These are phyloP conservation scores for Doris montereyensis DNA, from an alignment of 2,888 invertebrate genomes.

Conservation along the genomic window DNA sequence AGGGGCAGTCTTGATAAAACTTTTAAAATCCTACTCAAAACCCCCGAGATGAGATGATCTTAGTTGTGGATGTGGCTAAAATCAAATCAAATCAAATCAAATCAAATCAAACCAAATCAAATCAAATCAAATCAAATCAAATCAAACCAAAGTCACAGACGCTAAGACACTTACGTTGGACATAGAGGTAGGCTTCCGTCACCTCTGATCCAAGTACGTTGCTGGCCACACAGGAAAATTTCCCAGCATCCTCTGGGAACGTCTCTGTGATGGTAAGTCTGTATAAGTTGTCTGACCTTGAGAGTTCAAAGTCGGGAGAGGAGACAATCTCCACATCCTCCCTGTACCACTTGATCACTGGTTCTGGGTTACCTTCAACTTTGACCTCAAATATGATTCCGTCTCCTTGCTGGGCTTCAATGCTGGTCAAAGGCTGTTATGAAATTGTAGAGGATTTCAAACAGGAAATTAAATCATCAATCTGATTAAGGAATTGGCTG, in stretches of 20 bases:
- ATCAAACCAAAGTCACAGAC: too few relatives aligned
- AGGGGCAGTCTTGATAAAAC: too few relatives aligned
- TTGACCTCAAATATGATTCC: slow-evolving; percentile 63
- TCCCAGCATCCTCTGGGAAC: slow-evolving; percentile 73
- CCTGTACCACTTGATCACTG: slow-evolving; percentile 69
- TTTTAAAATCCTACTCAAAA: too few relatives aligned
- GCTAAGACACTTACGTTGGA: slow-evolving; percentile 66
- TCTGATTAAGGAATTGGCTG: too few relatives aligned
- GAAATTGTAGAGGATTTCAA: background rate
- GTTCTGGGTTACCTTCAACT: slow-evolving; percentile 66
- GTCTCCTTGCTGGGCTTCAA: slow-evolving; percentile 56
- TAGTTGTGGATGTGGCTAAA: too few relatives aligned
- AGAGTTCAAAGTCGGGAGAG: slow-evolving; percentile 78
- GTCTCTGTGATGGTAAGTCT: slow-evolving; percentile 71
- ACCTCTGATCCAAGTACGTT: slow-evolving; percentile 82
- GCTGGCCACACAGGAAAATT: slow-evolving; percentile 89
- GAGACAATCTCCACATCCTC: slow-evolving; percentile 76
- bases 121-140: too few relatives aligned
- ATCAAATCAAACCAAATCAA: too few relatives aligned
- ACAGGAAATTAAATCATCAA: too few relatives aligned
- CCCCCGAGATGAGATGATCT: too few relatives aligned
- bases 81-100: too few relatives aligned
- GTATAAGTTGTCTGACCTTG: slow-evolving; percentile 71
- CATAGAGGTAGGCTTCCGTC: slow-evolving; percentile 59
- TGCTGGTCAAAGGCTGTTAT: slow-evolving; percentile 55